Evolutionary conservation across 2,113 vertebrate species (phyloP).

Genomic region (Okapia johnstoni): DNA sequence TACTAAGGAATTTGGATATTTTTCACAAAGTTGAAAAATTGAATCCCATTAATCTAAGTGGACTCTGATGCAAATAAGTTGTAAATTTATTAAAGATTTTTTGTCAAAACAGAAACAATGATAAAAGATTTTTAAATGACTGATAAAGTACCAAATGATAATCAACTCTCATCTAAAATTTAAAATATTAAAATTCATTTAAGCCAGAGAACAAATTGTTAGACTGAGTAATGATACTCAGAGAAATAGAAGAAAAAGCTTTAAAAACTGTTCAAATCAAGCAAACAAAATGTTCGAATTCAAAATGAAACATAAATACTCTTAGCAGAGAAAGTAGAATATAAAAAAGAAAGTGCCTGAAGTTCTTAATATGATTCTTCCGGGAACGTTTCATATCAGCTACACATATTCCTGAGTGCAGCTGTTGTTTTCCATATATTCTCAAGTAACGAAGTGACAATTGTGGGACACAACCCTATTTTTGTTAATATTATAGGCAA

Average conservation of each 20-base stretch:
- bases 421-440: not conserved
- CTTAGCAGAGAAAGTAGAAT: not conserved
- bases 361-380: not conserved
- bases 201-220: not conserved
- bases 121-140: not conserved
- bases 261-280: not conserved
- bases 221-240: not conserved
- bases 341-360: not conserved
- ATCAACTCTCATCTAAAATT: not conserved
- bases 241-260: not conserved
- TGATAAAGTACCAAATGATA: not conserved
- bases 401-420: not conserved
- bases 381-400: not conserved
- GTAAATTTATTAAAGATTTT: not conserved
- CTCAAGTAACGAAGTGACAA: not conserved
- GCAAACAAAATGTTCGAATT: not conserved
- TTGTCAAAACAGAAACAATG: not conserved
- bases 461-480: not conserved
- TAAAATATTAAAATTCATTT: conserved; percentile 8
- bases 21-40: not conserved
- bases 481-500: not conserved
- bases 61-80: not conserved
- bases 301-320: not conserved
- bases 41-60: not conserved
- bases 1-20: not conserved